These are phyloP conservation scores for Drosophila novamexicana DNA, from an alignment of 1,140 invertebrate genomes.

Conservation along the genomic window DNA sequence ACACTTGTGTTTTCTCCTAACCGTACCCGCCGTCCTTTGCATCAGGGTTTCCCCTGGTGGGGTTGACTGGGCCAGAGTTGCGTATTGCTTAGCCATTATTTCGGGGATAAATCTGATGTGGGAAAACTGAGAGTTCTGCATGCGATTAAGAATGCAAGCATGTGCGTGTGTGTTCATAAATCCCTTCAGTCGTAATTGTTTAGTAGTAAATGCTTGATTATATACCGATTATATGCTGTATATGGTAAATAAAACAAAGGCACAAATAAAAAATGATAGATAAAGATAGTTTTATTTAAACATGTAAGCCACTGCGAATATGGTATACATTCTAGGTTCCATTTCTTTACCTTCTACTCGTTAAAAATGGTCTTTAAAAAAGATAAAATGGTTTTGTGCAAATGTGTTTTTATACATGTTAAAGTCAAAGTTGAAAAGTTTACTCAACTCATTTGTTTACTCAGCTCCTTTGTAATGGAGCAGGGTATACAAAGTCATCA, in stretches of 20 bases:
- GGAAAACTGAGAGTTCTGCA: constrained; percentile 16
- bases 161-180: neutral
- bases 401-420: no score
- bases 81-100: constrained; percentile 73
- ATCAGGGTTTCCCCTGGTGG: constrained; percentile 5
- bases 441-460: no score
- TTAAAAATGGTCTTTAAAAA: no score
- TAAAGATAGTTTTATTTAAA: no score
- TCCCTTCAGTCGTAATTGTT: constrained; percentile 62
- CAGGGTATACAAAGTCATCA: no score
- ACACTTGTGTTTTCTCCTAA: constrained; percentile 55
- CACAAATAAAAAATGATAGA: no score
- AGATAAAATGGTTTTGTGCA: no score
- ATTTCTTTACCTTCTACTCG: no score
- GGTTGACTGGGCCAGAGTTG: constrained; percentile 36
- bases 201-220: constrained; percentile 49
- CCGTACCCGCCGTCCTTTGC: neutral
- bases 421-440: no score
- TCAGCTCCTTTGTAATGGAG: no score
- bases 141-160: constrained; percentile 6
- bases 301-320: no score
- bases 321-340: no score
- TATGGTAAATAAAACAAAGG: neutral
- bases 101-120: constrained; percentile 43
- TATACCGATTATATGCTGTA: constrained; percentile 22